These are phyloP conservation scores for Leptinotarsa rubiginosa DNA, from an alignment of 2,888 invertebrate genomes.

Conservation along the genomic window DNA sequence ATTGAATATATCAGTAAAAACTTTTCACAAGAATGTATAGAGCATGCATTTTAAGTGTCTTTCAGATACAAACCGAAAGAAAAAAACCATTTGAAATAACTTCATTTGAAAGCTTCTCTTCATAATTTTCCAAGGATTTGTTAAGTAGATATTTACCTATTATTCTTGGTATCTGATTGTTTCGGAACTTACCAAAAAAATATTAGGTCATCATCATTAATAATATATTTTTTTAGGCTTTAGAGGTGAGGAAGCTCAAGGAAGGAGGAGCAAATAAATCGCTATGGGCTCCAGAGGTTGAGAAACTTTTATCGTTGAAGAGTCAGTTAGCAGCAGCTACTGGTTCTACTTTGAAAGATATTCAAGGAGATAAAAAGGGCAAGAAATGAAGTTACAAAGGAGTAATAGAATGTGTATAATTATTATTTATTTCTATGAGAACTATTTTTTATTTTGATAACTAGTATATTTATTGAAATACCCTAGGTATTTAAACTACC, in stretches of 20 bases:
- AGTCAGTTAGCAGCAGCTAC: slow-evolving; percentile 70
- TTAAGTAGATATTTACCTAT: too few relatives aligned
- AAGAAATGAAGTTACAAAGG: slow-evolving; percentile 48
- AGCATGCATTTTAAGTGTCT: too few relatives aligned
- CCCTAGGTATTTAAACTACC: neutral
- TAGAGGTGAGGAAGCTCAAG: slow-evolving; percentile 82
- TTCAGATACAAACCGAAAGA: too few relatives aligned
- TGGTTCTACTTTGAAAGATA: slow-evolving; percentile 52
- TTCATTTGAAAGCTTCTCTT: too few relatives aligned
- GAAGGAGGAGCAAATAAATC: slow-evolving; percentile 79
- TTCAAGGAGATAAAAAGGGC: slow-evolving; percentile 58
- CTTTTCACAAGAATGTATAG: too few relatives aligned
- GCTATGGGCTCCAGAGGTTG: slow-evolving; percentile 83
- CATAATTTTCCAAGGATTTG: too few relatives aligned
- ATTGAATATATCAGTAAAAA: too few relatives aligned
- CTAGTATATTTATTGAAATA: neutral
- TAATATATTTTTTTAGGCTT: slow-evolving; percentile 70
- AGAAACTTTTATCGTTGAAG: slow-evolving; percentile 79
- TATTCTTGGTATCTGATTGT: too few relatives aligned
- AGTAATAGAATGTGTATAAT: too few relatives aligned
- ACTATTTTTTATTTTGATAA: neutral
- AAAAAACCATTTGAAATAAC: too few relatives aligned
- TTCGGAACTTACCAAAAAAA: too few relatives aligned
- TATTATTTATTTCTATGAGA: too few relatives aligned
- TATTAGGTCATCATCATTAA: slow-evolving; percentile 9